These are phyloP conservation scores for Apostichopus leukothele DNA, from an alignment of 53 echinoderm and acorn worm genomes.

Conservation along the genomic window DNA sequence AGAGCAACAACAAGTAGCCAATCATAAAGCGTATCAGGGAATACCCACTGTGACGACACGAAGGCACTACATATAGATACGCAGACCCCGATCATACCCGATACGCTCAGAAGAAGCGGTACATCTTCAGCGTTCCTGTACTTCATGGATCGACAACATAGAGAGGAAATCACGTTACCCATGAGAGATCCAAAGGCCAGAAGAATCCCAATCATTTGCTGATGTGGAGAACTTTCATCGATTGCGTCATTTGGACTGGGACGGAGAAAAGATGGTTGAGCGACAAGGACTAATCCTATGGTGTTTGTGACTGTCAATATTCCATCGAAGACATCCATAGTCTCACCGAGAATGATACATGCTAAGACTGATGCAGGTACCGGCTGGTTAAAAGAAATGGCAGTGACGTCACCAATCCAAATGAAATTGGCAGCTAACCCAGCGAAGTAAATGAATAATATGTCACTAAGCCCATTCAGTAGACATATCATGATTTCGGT, in stretches of 20 bases:
- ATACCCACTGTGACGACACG: background rate
- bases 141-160: background rate
- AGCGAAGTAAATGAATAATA: background rate
- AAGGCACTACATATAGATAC: background rate
- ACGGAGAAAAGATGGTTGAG: conserved; percentile 24
- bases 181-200: background rate
- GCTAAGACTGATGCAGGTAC: background rate
- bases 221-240: background rate
- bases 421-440: background rate
- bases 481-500: background rate
- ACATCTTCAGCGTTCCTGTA: background rate
- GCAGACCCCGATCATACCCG: conserved; percentile 21
- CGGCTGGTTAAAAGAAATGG: background rate
- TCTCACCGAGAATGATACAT: conserved; percentile 2
- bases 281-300: background rate
- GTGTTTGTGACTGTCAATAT: background rate
- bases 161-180: background rate
- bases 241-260: background rate
- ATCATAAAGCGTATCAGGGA: background rate
- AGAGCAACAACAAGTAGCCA: background rate
- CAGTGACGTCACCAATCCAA: background rate
- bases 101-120: background rate
- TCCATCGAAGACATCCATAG: background rate
- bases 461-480: background rate
- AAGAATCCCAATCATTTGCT: background rate